Evolutionary conservation across 2,888 invertebrate genomes (phyloP).

Genomic region (Holacanthella duospinosa): DNA sequence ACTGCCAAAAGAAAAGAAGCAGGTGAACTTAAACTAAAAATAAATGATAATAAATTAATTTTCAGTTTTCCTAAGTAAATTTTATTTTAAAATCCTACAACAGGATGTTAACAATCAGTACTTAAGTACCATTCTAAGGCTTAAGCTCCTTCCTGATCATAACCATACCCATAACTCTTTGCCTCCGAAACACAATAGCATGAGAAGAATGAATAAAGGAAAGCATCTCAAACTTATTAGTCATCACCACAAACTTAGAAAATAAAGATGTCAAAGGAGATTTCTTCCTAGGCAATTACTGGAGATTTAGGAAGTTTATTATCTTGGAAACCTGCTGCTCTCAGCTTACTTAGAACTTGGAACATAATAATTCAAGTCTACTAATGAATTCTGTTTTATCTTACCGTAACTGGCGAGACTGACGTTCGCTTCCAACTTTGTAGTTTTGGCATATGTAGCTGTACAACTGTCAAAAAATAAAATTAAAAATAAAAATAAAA

Average conservation of each 20-base stretch:
- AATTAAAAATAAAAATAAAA: neutral
- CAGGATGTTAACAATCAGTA: too few relatives aligned
- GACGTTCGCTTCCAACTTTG: conserved; percentile 24
- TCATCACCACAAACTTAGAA: neutral
- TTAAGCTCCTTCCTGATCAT: too few relatives aligned
- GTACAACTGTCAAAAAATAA: conserved; percentile 57
- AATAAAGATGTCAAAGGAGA: conserved; percentile 2
- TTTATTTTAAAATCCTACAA: too few relatives aligned
- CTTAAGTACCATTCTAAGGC: too few relatives aligned
- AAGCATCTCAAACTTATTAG: neutral
- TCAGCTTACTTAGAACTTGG: neutral
- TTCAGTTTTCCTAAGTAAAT: too few relatives aligned
- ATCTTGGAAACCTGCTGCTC: neutral
- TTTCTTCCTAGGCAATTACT: neutral
- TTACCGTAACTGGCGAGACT: conserved; percentile 33
- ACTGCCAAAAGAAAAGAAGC: too few relatives aligned
- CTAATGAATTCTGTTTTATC: conserved; percentile 1
- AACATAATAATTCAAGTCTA: neutral
- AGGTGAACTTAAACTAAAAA: too few relatives aligned
- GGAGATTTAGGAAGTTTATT: neutral
- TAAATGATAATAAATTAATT: too few relatives aligned
- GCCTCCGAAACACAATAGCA: neutral
- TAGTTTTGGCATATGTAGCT: conserved; percentile 57
- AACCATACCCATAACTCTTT: too few relatives aligned
- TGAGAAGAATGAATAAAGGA: neutral